A percentile compares a stretch with the other conserved stretches of the same genome.
phyloP scores from a whole-genome alignment of 2,797 vertebrate species.

The Sebastes iracundus region DNA sequence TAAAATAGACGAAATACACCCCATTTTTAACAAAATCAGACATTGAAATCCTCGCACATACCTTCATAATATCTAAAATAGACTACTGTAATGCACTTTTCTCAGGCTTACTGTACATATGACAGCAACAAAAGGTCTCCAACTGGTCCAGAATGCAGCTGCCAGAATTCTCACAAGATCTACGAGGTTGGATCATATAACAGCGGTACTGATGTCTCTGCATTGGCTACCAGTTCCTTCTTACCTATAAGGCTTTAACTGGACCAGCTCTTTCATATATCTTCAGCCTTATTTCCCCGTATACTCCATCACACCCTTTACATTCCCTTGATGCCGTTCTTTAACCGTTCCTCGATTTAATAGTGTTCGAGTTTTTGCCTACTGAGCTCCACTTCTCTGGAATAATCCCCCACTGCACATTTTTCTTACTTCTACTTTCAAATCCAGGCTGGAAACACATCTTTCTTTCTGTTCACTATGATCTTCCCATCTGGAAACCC shows the following conservation, averaged over 20 bases:
- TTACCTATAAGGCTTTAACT: background rate
- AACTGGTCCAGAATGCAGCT: background rate
- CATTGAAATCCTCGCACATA: background rate
- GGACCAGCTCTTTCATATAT: background rate
- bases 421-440: background rate
- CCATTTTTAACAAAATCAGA: background rate
- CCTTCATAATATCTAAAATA: background rate
- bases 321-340: background rate
- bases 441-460: background rate
- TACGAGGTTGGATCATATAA: background rate
- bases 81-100: background rate
- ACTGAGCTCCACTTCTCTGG: background rate
- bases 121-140: background rate
- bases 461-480: background rate
- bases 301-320: background rate
- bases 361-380: background rate
- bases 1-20: background rate
- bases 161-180: background rate
- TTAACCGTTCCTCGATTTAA: background rate
- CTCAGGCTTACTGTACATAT: background rate
- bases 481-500: background rate
- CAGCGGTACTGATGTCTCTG: background rate
- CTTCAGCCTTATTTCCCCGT: background rate
- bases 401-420: background rate
- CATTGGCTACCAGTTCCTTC: background rate